These are phyloP conservation scores for Corydoras maculifer DNA, from an alignment of 2,113 vertebrate genomes.

Conservation along the genomic window DNA sequence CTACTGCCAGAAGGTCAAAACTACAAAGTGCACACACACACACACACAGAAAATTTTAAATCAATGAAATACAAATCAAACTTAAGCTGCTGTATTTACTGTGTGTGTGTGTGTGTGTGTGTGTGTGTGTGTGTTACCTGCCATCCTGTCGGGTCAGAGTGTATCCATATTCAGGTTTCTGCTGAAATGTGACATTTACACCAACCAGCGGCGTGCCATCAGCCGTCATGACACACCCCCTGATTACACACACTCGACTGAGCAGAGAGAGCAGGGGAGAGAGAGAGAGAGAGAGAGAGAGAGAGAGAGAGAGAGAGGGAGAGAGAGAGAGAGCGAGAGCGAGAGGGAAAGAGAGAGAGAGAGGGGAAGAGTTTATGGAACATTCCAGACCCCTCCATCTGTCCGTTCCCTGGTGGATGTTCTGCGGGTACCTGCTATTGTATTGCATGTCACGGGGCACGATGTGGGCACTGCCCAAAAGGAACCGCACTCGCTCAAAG, in stretches of 20 bases:
- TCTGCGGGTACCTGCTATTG: conserved; percentile 79
- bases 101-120: conserved; percentile 1
- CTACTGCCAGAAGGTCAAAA: conserved; percentile 91
- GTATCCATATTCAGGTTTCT: conserved; percentile 88
- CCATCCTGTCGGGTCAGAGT: conserved; percentile 94
- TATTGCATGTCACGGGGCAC: conserved; percentile 86
- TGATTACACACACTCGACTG: conserved; percentile 86
- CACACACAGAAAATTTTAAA: neutral
- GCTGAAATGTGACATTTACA: conserved; percentile 92
- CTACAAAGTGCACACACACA: conserved; percentile 54
- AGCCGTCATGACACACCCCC: conserved; percentile 79
- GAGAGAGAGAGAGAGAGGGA: no score
- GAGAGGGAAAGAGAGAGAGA: no score
- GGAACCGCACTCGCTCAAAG: neutral
- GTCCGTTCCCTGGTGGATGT: no score
- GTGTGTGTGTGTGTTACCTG: conserved; percentile 65
- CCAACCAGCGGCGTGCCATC: conserved; percentile 92
- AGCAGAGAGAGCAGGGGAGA: no score
- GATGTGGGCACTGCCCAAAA: conserved; percentile 88
- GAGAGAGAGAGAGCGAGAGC: no score
- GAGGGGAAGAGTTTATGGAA: no score
- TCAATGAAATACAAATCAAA: no score
- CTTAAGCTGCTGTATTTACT: no score
- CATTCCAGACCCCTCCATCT: no score
- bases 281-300: no score